A percentile compares a stretch with the other conserved stretches of the same genome.
These are phyloP conservation scores for Hiodon tergisus DNA, from an alignment of 2,113 vertebrate species.

Conservation along the genomic window DNA sequence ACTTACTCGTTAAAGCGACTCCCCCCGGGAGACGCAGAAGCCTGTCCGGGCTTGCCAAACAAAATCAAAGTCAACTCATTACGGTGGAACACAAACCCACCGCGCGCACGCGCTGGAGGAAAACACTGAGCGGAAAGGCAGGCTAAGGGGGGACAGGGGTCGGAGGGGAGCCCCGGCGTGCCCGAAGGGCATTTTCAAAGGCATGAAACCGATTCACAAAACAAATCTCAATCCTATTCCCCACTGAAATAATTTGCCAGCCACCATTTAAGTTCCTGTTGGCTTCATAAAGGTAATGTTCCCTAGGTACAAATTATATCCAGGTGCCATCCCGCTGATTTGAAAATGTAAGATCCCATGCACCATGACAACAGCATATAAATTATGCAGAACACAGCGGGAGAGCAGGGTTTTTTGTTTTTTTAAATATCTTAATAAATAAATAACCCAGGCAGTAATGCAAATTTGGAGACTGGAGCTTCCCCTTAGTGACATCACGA, in stretches of 20 bases:
- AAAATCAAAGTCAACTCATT: constrained; percentile 11
- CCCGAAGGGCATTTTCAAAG: neutral
- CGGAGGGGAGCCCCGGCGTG: too few species aligned
- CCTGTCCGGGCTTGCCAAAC: constrained; percentile 3
- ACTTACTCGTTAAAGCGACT: constrained; percentile 10
- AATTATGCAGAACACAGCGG: neutral
- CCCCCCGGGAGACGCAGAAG: neutral
- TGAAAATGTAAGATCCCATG: neutral
- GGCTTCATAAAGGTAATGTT: neutral
- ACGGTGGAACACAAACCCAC: neutral
- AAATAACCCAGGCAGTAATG: neutral
- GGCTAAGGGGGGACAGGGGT: too few species aligned
- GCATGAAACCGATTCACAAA: neutral
- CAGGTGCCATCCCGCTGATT: neutral
- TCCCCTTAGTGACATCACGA: neutral
- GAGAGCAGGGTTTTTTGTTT: neutral
- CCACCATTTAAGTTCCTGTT: neutral
- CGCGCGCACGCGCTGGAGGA: neutral
- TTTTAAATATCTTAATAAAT: neutral
- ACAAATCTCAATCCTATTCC: neutral
- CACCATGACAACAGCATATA: constrained; percentile 6
- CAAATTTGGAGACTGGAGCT: constrained; percentile 1
- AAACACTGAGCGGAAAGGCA: neutral
- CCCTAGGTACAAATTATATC: neutral
- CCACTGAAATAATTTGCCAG: neutral